Evolutionary conservation across 2,797 vertebrate species (phyloP).

Genomic region (Tapirus indicus): DNA sequence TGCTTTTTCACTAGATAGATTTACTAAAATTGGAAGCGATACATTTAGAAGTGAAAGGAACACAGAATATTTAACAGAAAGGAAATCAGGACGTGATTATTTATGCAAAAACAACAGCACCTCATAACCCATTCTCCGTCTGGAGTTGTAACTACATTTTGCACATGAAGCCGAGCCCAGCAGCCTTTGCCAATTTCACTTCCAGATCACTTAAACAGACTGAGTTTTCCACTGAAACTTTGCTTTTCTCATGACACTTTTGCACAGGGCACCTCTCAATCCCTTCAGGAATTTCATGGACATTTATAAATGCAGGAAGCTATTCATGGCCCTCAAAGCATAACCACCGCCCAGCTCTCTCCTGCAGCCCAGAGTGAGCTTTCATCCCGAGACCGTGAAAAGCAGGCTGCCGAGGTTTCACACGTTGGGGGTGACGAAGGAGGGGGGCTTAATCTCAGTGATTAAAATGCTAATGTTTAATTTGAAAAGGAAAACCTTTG

Average conservation of each 20-base stretch:
- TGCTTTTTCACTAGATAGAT: background rate
- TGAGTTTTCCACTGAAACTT: background rate
- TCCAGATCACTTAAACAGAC: conserved; percentile 34
- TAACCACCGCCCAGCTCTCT: conserved; percentile 20
- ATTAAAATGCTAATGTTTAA: conserved; percentile 69
- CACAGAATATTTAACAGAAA: background rate
- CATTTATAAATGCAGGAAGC: conserved; percentile 61
- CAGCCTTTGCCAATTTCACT: background rate
- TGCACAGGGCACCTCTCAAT: background rate
- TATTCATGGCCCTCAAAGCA: conserved; percentile 67
- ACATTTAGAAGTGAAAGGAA: background rate
- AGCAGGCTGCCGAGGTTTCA: background rate
- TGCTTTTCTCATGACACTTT: conserved; percentile 59
- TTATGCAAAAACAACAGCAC: background rate
- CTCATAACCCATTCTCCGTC: background rate
- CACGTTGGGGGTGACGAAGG: background rate
- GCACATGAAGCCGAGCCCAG: background rate
- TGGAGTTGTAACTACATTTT: background rate
- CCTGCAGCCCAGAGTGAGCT: background rate
- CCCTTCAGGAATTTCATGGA: conserved; percentile 55
- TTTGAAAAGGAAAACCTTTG: conserved; percentile 68
- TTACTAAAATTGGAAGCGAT: background rate
- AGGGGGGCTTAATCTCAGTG: background rate
- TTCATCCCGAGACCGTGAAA: conserved; percentile 18
- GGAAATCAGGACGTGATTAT: accelerated